Evolutionary conservation across 2,113 vertebrate species (phyloP).

Genomic region (Colossoma macropomum): DNA sequence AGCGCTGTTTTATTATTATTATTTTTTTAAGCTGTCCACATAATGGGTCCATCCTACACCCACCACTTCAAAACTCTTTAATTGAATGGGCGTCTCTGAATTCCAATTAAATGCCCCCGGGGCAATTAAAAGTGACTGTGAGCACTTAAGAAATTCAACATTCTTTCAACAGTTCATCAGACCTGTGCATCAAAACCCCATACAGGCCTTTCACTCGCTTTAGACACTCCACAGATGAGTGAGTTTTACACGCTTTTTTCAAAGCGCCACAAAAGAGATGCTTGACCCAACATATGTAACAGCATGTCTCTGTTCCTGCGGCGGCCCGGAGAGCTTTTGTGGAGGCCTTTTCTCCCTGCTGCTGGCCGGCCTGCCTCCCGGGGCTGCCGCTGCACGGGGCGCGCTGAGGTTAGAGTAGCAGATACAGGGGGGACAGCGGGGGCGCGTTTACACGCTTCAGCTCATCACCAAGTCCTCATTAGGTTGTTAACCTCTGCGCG

Average conservation of each 20-base stretch:
- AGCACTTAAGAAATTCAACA: conserved; percentile 84
- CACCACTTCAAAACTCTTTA: conserved; percentile 49
- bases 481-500: conserved; percentile 88
- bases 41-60: conserved; percentile 37
- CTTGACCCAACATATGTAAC: conserved; percentile 93
- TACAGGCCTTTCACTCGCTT: conserved; percentile 78
- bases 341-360: conserved; percentile 76
- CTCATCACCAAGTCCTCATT: conserved; percentile 83
- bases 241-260: conserved; percentile 86
- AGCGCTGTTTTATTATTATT: conserved; percentile 2
- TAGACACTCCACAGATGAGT: conserved; percentile 81
- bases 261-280: conserved; percentile 85
- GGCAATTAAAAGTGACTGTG: conserved; percentile 88
- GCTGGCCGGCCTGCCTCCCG: conserved; percentile 79
- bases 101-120: conserved; percentile 87
- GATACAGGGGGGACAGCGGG: conserved; percentile 75
- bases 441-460: conserved; percentile 86
- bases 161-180: conserved; percentile 87
- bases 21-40: conserved; percentile 34
- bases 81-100: conserved; percentile 69
- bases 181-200: conserved; percentile 76
- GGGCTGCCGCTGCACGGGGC: conserved; percentile 79
- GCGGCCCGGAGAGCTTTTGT: conserved; percentile 80
- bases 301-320: conserved; percentile 81
- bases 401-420: conserved; percentile 88